Evolutionary conservation across 2,888 invertebrate species (phyloP).

Genomic region (Augiades crinisus): DNA sequence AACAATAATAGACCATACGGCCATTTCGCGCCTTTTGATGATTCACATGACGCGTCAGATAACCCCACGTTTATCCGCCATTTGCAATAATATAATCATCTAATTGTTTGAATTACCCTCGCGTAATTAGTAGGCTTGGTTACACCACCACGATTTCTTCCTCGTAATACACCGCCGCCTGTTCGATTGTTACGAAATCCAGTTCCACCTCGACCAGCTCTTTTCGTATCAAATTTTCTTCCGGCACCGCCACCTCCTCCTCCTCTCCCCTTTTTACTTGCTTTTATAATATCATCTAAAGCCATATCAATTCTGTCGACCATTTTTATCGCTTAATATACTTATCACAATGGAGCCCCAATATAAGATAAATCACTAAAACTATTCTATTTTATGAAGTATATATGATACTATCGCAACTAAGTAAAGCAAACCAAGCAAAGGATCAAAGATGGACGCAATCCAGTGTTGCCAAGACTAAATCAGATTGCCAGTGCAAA

Average conservation of each 20-base stretch:
- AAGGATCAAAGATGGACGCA: too few relatives aligned
- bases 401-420: too few relatives aligned
- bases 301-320: conserved; percentile 98
- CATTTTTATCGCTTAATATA: conserved; percentile 80
- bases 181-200: conserved; percentile 78
- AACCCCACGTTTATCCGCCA: conserved; percentile 70
- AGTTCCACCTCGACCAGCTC: conserved; percentile 70
- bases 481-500: too few relatives aligned
- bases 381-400: too few relatives aligned
- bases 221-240: conserved; percentile 67
- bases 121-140: conserved; percentile 84
- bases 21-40: conserved; percentile 23
- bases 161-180: conserved; percentile 83
- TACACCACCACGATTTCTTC: conserved; percentile 87
- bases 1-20: background rate
- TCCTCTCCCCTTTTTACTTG: conserved; percentile 86
- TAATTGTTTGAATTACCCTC: conserved; percentile 83
- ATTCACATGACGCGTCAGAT: conserved; percentile 57
- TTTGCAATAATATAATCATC: conserved; percentile 66
- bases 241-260: conserved; percentile 82
- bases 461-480: too few relatives aligned
- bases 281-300: conserved; percentile 97
- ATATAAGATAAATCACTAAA: background rate
- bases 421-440: too few relatives aligned
- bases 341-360: background rate